Evolutionary conservation across 2,888 invertebrate genomes (phyloP).

Genomic region (Homarus gammarus): DNA sequence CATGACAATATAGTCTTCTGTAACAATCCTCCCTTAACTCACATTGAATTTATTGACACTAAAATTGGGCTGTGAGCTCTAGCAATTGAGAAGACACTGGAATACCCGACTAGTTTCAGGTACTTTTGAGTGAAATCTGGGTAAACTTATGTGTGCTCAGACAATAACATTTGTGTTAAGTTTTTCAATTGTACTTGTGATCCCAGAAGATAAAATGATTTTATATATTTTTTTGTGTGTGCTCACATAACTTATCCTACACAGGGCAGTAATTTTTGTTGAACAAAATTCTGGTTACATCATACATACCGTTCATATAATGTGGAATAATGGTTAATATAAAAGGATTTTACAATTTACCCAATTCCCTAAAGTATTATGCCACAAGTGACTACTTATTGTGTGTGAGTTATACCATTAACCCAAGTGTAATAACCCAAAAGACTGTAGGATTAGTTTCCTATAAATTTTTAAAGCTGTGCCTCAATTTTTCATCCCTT

Average conservation of each 20-base stretch:
- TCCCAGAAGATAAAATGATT: not conserved
- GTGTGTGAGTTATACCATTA: not conserved
- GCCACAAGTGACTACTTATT: conserved; percentile 8
- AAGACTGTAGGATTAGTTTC: not conserved
- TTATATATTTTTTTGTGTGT: not conserved
- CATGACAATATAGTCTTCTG: not conserved
- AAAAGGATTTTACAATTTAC: conserved; percentile 4
- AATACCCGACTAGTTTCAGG: not conserved
- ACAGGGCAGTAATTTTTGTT: not conserved
- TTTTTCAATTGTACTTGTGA: not conserved
- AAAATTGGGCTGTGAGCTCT: not conserved
- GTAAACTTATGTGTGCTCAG: not conserved
- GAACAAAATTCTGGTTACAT: not conserved
- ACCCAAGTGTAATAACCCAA: not conserved
- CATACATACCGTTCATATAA: not conserved
- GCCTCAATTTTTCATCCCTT: not conserved
- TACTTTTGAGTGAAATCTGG: not conserved
- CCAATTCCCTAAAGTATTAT: not conserved
- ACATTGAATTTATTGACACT: not conserved
- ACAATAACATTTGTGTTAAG: not conserved
- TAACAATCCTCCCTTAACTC: not conserved
- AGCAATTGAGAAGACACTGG: not conserved
- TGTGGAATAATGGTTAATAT: not conserved
- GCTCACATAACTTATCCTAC: not conserved
- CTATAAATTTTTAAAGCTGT: not conserved